These are phyloP conservation scores for Agelastica alni DNA, from an alignment of 2,888 invertebrate species.

Conservation along the genomic window DNA sequence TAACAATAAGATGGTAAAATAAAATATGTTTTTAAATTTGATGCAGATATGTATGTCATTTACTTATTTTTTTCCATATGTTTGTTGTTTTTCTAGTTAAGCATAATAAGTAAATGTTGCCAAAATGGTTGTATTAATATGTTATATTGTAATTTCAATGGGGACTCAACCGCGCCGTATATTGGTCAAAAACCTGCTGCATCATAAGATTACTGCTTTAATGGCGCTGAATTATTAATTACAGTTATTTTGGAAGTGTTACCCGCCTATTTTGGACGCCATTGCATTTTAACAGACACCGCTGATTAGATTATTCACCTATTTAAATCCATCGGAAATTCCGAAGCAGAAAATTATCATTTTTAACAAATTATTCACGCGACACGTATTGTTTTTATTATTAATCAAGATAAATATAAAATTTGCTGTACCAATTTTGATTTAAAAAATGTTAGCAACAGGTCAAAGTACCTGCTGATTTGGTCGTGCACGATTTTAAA, in stretches of 20 bases:
- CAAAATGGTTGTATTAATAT: too few species aligned
- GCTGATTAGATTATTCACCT: slow-evolving; percentile 6
- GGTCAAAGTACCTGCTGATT: not conserved
- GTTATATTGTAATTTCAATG: too few species aligned
- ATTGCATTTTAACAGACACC: slow-evolving; percentile 13
- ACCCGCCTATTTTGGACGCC: slow-evolving; percentile 17
- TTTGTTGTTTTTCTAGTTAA: too few species aligned
- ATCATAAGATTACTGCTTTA: not conserved
- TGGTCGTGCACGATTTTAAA: not conserved
- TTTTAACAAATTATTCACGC: not conserved
- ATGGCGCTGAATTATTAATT: slow-evolving; percentile 8
- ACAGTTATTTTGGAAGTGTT: slow-evolving; percentile 8
- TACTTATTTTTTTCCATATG: too few species aligned
- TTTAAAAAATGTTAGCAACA: not conserved
- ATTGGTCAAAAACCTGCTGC: too few species aligned
- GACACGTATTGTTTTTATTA: not conserved
- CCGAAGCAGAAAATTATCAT: not conserved
- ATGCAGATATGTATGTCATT: too few species aligned
- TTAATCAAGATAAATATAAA: not conserved
- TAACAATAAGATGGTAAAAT: too few species aligned
- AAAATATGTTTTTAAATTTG: too few species aligned
- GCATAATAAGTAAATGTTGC: too few species aligned
- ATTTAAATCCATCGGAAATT: slow-evolving; percentile 9
- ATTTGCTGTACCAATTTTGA: not conserved
- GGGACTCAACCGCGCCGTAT: too few species aligned